Base-by-base conservation (phyloP, 2,113 vertebrate genomes). In the Vanacampus margaritifer region DNA sequence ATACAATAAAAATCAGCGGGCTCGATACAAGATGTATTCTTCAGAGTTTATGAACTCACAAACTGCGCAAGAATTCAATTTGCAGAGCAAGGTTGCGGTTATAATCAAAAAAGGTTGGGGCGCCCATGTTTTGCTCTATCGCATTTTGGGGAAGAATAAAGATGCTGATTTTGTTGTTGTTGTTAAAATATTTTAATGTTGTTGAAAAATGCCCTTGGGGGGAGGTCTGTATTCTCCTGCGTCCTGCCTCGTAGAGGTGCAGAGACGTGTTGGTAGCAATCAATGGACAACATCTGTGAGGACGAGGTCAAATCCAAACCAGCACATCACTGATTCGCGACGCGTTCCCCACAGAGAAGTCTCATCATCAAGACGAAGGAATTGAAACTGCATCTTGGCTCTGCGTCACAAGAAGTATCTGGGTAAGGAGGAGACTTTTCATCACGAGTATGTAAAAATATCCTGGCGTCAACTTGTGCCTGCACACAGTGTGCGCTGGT, bases 401-500 rank as follows among this genome's bases (percentile, higher is more conserved):
- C 69, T 16, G 16, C 41, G 54, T 83, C 76, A 78, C 24, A 78
- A 69, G 61, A n/a, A 71, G 68, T 28, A 67, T 70, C 67, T 67
- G 59, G 59, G 41, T 41, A 50, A 66, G 41, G 36, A 65, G 68
- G 50, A 61, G 45, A 64, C 65, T 54, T 65, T 71, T 69, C 71
- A 68, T 82, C 65, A 41, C 64, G 68, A 65, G 66, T 62, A 64
- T 74, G 68, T 85, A 86, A 84, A 88, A 89, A 89, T 87, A 86
- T 81, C 83, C 76, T 64, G 79, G 67, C 82, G 73, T 81, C 77
- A 72, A 76, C 73, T 73, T 72, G 71, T 69, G 78, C 78, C 80
- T 86, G 87, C 84, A 89, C 87, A 78, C 87, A 83, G 86, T 72
- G 72, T 84, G 89, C 88, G 85, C 84, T 75, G 84, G 86, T 79